Conservation (phyloP, 2,113 vertebrate species). For the Calyptomena viridis region DNA sequence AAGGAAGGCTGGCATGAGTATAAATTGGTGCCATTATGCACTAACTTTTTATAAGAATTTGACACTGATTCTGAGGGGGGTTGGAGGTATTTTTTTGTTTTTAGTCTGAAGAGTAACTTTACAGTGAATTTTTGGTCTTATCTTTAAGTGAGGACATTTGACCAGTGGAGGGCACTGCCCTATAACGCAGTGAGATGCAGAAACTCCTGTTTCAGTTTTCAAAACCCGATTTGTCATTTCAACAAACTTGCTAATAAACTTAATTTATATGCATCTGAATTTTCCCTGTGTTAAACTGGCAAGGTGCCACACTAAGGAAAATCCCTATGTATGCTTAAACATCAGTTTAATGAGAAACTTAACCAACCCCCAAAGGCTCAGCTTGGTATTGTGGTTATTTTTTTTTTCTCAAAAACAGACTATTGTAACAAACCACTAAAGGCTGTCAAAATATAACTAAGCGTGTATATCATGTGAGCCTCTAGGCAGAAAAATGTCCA, state of each 20-base stretch:
- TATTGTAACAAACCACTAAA: background rate
- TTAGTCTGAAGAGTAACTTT: background rate
- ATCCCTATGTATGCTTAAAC: background rate
- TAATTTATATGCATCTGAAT: constrained; percentile 9
- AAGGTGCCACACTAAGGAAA: background rate
- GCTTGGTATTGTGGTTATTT: background rate
- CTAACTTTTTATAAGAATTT: background rate
- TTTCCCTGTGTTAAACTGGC: background rate
- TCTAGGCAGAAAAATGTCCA: background rate
- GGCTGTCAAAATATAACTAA: background rate
- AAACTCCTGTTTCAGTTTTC: background rate
- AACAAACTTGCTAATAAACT: background rate
- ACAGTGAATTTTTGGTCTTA: background rate
- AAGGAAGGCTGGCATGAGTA: background rate
- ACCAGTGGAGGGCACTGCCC: constrained; percentile 57
- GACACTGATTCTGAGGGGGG: background rate
- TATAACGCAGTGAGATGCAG: background rate
- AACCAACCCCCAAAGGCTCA: background rate
- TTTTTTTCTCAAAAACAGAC: background rate
- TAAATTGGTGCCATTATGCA: background rate
- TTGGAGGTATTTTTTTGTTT: background rate
- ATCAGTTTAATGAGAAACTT: background rate
- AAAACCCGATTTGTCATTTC: background rate
- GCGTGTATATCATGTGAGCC: background rate
- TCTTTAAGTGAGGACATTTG: background rate